phyloP scores from a whole-genome alignment of 1,140 invertebrate genomes.

The Heliconius hewitsoni region DNA sequence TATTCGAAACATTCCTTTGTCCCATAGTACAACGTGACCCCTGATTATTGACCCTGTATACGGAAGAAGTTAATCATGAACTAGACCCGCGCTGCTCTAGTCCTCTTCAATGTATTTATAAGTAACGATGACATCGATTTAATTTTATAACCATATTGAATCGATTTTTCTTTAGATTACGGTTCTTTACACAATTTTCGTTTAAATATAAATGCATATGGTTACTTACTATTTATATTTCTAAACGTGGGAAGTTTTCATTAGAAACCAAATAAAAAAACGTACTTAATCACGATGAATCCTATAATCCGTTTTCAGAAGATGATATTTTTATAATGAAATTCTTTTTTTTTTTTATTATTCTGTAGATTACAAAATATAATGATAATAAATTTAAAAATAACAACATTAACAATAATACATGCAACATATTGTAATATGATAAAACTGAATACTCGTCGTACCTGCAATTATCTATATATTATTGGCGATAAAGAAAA shows the following conservation, averaged over 20 bases:
- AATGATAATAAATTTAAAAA: not conserved
- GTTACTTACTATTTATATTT: not conserved
- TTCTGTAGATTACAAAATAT: not conserved
- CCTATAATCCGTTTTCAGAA: no score
- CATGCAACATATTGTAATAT: not conserved
- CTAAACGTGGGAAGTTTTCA: not conserved
- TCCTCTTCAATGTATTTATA: slow-evolving; percentile 43
- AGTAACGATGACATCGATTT: slow-evolving; percentile 48
- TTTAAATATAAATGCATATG: no score
- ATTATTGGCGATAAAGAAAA: not conserved
- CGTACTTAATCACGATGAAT: no score
- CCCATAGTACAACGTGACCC: slow-evolving; percentile 49
- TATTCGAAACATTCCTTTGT: slow-evolving; percentile 35
- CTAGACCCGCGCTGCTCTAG: slow-evolving; percentile 42
- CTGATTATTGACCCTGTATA: slow-evolving; percentile 63
- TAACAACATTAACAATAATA: not conserved
- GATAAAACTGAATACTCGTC: not conserved
- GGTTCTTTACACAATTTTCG: not conserved
- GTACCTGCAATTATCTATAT: not conserved
- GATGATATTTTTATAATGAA: no score
- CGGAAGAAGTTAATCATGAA: slow-evolving; percentile 71
- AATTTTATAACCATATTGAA: slow-evolving; percentile 37
- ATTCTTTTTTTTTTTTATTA: no score
- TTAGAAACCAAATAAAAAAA: not conserved
- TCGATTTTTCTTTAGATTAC: not conserved